Evolutionary conservation across 2,888 invertebrate genomes (phyloP), one percentile per base, ranked within the genome.

Genomic region (Eristalis intricaria): DNA sequence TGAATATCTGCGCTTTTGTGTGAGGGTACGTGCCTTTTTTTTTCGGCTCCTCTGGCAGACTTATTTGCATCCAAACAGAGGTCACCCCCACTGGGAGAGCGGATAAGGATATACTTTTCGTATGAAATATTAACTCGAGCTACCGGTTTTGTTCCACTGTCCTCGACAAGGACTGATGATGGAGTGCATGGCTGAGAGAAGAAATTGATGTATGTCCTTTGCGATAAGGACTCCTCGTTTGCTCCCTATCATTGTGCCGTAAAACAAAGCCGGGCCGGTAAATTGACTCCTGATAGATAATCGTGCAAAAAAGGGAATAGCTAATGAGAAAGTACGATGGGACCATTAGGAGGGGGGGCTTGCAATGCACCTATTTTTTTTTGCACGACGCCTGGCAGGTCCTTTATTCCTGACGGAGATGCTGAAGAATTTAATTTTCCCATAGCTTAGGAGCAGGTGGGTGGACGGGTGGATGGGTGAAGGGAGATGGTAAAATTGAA

Each of bases 151-250:
- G 2, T 60, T 50, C 11, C 13, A 22, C 22, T 77, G 73, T 73
- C 83, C 73, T 29, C 73, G 71, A 73, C 71, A 61, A 32, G 56
- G 60, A 61, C 35, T 50, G 60, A 74, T 80, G 84, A 86, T 78
- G 64, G 60, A 86, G 64, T 78, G 70, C 78, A 82, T 32, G 50
- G 43, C 73, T 70, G 69, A 73, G 73, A 83, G 40, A 69, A 70
- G 35, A 81, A 86, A 70, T 78, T 78, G 86, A 86, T 86, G 71
- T 66, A 83, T 86, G 83, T 82, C 61, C 63, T 68, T 50, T 2
- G 64, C 50, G 77, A 85, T 85, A 78, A 82, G 69, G 70, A 81
- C 38, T 60, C 38, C 29, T 15, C 13, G 60, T 40, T 63, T 32
- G 63, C n/a, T 73, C 38, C 19, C 8, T 35, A 43, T 43, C 43